Evolutionary conservation across 2,888 invertebrate species (phyloP).

Genomic region (Eristalis pertinax): DNA sequence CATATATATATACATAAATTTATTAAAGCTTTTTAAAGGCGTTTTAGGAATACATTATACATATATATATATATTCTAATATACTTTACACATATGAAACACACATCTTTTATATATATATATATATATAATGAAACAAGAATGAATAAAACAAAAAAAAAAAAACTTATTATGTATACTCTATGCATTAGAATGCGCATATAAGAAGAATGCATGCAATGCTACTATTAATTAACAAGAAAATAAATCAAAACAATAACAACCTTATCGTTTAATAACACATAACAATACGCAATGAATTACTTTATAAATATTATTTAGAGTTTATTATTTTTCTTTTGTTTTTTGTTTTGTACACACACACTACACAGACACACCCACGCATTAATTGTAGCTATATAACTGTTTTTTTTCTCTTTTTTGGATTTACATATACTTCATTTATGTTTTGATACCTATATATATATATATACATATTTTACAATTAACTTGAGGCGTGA

Average conservation of each 20-base stretch:
- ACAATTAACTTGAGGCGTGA: conserved; percentile 25
- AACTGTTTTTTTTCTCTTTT: conserved; percentile 1
- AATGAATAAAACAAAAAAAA: too few relatives aligned
- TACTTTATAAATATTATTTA: conserved; percentile 2
- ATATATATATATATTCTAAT: conserved; percentile 68
- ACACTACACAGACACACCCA: neutral
- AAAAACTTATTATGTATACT: conserved; percentile 68
- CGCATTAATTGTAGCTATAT: conserved; percentile 8
- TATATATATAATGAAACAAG: neutral
- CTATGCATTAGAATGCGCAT: conserved; percentile 53
- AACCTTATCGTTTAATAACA: conserved; percentile 35
- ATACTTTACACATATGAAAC: conserved; percentile 68
- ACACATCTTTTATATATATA: conserved; percentile 51
- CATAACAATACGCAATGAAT: neutral
- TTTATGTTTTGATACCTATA: neutral
- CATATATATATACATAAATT: conserved; percentile 72
- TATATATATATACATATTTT: conserved; percentile 14
- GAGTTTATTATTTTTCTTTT: neutral
- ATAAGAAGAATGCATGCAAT: conserved; percentile 57
- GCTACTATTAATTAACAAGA: conserved; percentile 48
- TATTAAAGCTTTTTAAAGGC: conserved; percentile 66
- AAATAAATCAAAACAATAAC: conserved; percentile 13
- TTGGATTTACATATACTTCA: conserved; percentile 4
- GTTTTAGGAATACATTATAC: conserved; percentile 63
- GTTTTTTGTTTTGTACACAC: conserved; percentile 29